phyloP scores from a whole-genome alignment of 2,888 invertebrate genomes.

The Apoda limacodes region DNA sequence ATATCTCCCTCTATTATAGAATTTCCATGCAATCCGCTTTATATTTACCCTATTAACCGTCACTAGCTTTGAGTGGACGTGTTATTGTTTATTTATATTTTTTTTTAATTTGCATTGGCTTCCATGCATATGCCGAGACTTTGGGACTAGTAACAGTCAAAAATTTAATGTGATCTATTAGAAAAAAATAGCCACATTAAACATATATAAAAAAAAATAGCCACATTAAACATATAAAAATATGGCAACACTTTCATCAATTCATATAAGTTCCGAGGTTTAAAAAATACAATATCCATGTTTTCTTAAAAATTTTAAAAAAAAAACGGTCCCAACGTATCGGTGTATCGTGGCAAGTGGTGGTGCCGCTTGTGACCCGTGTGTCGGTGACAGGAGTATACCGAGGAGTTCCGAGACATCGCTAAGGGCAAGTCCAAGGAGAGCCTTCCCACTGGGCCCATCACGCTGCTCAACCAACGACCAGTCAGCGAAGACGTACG shows the following conservation, averaged over 20 bases:
- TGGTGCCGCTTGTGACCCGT: constrained; percentile 61
- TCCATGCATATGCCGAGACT: constrained; percentile 50
- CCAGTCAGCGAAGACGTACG: constrained; percentile 96
- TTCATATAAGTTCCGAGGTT: constrained; percentile 1
- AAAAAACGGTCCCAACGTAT: constrained; percentile 32
- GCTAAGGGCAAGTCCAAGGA: constrained; percentile 95
- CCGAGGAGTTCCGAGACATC: constrained; percentile 97
- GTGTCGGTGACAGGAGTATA: constrained; percentile 84
- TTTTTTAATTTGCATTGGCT: constrained; percentile 48
- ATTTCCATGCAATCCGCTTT: too few relatives aligned
- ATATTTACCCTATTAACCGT: constrained; percentile 37
- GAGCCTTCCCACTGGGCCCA: constrained; percentile 90
- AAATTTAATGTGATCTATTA: too few relatives aligned
- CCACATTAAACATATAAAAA: too few relatives aligned
- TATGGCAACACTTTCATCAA: too few relatives aligned
- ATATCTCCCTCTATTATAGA: too few relatives aligned
- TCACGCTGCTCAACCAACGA: constrained; percentile 95
- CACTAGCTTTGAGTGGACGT: constrained; percentile 58
- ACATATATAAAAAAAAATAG: too few relatives aligned
- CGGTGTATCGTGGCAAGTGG: too few relatives aligned
- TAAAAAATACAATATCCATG: background rate
- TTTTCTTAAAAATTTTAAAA: constrained; percentile 1
- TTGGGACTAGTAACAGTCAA: too few relatives aligned
- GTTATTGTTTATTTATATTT: constrained; percentile 32
- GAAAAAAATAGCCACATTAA: too few relatives aligned